Percentiles rank a stretch among this genome's conserved stretches.
Conservation (phyloP, 2,888 invertebrate species). For the Petrolisthes manimaculis region DNA sequence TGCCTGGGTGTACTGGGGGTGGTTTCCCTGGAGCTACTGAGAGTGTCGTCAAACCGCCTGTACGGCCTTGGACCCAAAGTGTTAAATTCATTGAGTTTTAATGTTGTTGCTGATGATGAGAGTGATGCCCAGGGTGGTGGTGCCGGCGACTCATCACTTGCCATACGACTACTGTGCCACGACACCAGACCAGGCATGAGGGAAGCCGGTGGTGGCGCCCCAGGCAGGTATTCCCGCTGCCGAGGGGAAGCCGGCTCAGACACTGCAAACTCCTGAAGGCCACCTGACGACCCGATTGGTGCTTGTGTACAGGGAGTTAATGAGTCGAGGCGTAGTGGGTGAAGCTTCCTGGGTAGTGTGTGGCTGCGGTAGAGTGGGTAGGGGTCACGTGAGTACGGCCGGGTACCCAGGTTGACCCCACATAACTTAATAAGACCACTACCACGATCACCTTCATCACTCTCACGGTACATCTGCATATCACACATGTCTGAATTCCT, state of each 20-base stretch:
- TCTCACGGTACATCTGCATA: conserved; percentile 44
- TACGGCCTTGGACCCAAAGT: background rate
- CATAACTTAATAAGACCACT: conserved; percentile 44
- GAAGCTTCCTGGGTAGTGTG: conserved; percentile 43
- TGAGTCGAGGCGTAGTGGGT: conserved; percentile 22
- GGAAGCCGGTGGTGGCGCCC: background rate
- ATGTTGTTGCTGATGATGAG: background rate
- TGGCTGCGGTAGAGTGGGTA: conserved; percentile 40
- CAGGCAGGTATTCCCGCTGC: background rate
- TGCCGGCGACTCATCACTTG: background rate
- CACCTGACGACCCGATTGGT: background rate
- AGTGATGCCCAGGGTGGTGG: conserved; percentile 3
- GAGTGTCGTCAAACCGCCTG: background rate
- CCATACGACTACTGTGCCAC: conserved; percentile 16
- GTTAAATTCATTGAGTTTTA: background rate
- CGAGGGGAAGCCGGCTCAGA: conserved; percentile 30
- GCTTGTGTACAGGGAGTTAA: conserved; percentile 20
- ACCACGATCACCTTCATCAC: conserved; percentile 18
- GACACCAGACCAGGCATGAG: conserved; percentile 13
- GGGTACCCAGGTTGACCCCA: conserved; percentile 50
- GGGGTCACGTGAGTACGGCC: conserved; percentile 41
- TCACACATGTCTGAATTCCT: conserved; percentile 57
- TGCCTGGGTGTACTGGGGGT: background rate
- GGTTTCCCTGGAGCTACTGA: background rate
- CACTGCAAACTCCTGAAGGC: background rate